Percentiles rank a stretch among this genome's conserved stretches.
Evolutionary conservation across 2,797 vertebrate genomes (phyloP).

Genomic region (Sternotherus odoratus): DNA sequence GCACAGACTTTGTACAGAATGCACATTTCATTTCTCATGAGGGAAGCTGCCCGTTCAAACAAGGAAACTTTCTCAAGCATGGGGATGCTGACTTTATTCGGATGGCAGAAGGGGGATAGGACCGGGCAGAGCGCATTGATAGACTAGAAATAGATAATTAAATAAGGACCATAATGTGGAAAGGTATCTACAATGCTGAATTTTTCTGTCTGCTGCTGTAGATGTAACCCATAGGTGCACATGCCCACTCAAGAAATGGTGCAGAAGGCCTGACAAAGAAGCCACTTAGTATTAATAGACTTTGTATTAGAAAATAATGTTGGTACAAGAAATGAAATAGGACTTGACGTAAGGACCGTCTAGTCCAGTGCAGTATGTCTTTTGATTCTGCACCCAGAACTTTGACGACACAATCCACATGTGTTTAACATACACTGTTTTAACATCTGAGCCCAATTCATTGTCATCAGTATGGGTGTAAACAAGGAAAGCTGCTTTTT

Average conservation of each 20-base stretch:
- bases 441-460: background rate
- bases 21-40: fast-evolving
- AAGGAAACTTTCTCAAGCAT: background rate
- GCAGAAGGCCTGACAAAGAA: background rate
- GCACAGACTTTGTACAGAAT: background rate
- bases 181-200: background rate
- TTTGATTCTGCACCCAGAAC: background rate
- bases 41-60: background rate
- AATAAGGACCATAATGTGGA: background rate
- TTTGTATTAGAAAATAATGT: background rate
- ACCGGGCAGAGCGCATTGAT: background rate
- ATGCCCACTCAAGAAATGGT: fast-evolving
- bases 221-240: fast-evolving
- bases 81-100: background rate
- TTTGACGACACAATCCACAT: too few relatives aligned
- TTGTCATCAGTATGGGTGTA: background rate
- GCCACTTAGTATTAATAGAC: background rate
- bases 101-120: fast-evolving
- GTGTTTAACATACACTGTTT: too few relatives aligned
- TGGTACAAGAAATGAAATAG: background rate
- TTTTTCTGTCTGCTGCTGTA: background rate
- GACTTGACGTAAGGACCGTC: background rate
- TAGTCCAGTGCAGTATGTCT: background rate
- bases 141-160: background rate
- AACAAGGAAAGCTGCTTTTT: background rate